Base-by-base conservation (phyloP, 2,888 invertebrate genomes). In the Spicauda simplicius region DNA sequence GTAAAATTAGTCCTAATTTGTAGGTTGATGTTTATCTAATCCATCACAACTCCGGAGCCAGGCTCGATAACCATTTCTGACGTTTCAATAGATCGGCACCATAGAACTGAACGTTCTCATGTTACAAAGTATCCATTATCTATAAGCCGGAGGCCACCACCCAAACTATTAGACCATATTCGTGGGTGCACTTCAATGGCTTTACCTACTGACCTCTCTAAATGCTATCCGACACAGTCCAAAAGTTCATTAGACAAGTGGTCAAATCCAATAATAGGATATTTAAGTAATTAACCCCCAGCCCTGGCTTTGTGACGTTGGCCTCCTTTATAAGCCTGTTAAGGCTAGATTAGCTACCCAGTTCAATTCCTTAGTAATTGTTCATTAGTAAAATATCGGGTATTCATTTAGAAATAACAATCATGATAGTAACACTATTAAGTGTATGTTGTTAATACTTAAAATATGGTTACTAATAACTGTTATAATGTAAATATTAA, bases 151-250 rank as follows among this genome's bases (percentile, higher is more conserved):
- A 83, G 75, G 84, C 86, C 85, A 87, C 88, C 81, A 85, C 83
- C 80, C 77, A 81, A 88, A 83, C 88, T 88, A 90, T 84, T 86
- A 85, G 85, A 85, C 82, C 79, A 86, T 89, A 87, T 90, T 89
- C 86, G 89, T 89, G 87, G 86, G 83, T 81, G 90, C 92, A 92
- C 86, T 92, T 92, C 78, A 73, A 81, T 76, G 92, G 92, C 88
- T 92, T 92, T 90, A 85, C 83, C 84, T 86, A 83, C 83, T 88
- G 85, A 85, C 90, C 91, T 85, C 83, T 81, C 81, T 80, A 86
- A 89, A 86, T 79, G 74, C 85, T 81, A 80, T 85, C 89, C 88
- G 87, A 88, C 88, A 86, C 80, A 77, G 78, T 82, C 80, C 83
- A 84, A 85, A 90, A 88, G 91, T 89, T 90, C 90, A 92, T 86